These are phyloP conservation scores for Perdita meconis DNA, from an alignment of 2,888 invertebrate species.

Conservation along the genomic window DNA sequence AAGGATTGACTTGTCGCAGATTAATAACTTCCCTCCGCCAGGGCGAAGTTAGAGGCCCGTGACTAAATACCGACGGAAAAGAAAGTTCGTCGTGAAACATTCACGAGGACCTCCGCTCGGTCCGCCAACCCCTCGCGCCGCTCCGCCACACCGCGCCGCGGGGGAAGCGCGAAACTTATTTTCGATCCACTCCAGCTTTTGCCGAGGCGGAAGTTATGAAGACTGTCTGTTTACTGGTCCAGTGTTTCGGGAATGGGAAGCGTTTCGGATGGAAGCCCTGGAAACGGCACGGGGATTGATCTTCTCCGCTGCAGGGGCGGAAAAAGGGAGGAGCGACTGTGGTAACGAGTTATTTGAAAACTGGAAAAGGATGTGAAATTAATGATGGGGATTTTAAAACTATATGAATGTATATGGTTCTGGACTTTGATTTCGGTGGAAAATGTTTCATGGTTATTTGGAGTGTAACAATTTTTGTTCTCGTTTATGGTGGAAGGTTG, in stretches of 20 bases:
- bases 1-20: slow-evolving; percentile 69
- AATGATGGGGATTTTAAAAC: too few species aligned
- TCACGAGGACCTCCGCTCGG: slow-evolving; percentile 51
- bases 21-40: slow-evolving; percentile 72
- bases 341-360: too few species aligned
- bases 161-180: slow-evolving; percentile 55
- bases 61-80: slow-evolving; percentile 68
- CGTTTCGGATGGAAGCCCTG: slow-evolving; percentile 1
- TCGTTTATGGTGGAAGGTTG: too few species aligned
- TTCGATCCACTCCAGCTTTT: slow-evolving; percentile 50
- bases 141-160: too few species aligned
- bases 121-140: background rate
- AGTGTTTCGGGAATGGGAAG: slow-evolving; percentile 29
- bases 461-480: too few species aligned
- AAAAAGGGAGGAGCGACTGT: too few species aligned
- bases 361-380: too few species aligned
- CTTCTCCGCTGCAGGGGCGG: too few species aligned
- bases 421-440: too few species aligned
- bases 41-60: slow-evolving; percentile 63
- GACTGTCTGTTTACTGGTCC: slow-evolving; percentile 50
- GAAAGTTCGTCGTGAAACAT: slow-evolving; percentile 72
- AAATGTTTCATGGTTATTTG: too few species aligned
- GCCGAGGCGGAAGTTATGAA: slow-evolving; percentile 54
- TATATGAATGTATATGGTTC: too few species aligned
- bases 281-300: slow-evolving; percentile 7